Conservation (phyloP, 2,113 vertebrate genomes). For the Aythya baeri region DNA sequence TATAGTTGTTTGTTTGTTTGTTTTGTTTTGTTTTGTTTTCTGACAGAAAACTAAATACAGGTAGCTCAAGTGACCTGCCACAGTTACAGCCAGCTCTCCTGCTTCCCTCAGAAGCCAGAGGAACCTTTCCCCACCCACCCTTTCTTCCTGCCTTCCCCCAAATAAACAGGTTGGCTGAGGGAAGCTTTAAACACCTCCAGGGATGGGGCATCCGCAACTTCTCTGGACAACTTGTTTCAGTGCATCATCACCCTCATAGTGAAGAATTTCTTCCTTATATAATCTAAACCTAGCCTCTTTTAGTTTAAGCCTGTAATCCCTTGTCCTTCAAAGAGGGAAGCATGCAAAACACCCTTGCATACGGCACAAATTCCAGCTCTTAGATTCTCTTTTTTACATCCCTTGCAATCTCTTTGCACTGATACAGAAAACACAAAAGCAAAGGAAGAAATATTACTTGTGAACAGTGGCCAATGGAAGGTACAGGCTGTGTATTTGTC, state of each 20-base stretch:
- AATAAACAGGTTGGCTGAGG: not conserved
- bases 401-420: not conserved
- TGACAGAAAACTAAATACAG: not conserved
- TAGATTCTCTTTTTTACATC: no score
- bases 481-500: rapidly evolving
- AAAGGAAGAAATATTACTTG: not conserved
- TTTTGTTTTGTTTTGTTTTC: not conserved
- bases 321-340: not conserved
- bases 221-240: not conserved
- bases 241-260: no score
- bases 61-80: not conserved
- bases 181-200: not conserved
- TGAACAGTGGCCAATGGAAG: rapidly evolving
- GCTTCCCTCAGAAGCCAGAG: no score
- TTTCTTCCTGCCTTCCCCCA: no score
- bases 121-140: rapidly evolving
- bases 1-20: no score
- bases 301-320: no score
- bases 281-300: no score
- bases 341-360: no score
- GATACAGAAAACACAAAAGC: no score
- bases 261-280: no score
- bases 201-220: not conserved
- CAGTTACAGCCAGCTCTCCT: not conserved
- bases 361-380: no score